Conservation (phyloP, 2,797 vertebrate genomes). For the Bradypus variegatus region DNA sequence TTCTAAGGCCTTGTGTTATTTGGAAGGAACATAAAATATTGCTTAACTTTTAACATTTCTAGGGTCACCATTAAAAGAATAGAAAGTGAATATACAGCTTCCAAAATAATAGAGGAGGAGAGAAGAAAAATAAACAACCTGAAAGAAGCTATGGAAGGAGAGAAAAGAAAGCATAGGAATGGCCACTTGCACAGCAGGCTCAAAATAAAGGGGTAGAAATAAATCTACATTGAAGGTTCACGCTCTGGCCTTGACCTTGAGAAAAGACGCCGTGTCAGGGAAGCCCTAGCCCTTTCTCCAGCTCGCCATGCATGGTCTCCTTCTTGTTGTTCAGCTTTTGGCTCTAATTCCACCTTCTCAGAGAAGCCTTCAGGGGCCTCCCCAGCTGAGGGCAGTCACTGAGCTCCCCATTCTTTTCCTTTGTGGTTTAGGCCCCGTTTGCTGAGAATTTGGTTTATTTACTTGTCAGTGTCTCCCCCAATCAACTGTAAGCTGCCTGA, state of each 20-base stretch:
- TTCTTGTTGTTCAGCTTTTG: background rate
- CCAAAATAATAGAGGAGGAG: background rate
- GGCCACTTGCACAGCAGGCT: background rate
- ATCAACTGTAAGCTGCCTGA: background rate
- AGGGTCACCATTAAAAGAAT: background rate
- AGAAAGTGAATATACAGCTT: background rate
- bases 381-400: background rate
- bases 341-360: background rate
- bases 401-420: background rate
- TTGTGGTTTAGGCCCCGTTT: background rate
- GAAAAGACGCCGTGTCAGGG: background rate
- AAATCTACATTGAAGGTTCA: background rate
- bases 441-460: too few species aligned
- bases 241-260: background rate
- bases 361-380: background rate
- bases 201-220: background rate
- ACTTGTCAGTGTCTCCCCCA: too few species aligned
- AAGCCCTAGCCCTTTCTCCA: too few species aligned
- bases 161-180: background rate
- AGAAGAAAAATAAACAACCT: background rate
- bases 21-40: background rate
- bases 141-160: background rate
- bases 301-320: too few species aligned
- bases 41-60: too few species aligned
- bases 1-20: background rate